phyloP scores from a whole-genome alignment of 30 jellyfish, hydroid and myxozoan genomes.

The Aurelia sp. region DNA sequence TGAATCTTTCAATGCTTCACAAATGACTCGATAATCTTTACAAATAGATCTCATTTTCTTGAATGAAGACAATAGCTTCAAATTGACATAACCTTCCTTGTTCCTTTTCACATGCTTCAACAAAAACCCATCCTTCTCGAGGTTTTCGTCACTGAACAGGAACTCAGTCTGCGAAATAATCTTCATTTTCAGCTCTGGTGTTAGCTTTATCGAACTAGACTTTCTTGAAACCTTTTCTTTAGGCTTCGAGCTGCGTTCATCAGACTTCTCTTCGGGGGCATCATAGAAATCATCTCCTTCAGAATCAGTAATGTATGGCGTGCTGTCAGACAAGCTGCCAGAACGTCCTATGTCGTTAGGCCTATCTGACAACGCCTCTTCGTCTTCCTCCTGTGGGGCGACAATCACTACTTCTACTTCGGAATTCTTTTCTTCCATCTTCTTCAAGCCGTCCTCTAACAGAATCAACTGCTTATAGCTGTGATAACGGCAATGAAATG shows the following conservation, averaged over 20 bases:
- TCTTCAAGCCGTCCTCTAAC: slow-evolving; percentile 1
- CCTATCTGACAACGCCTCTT: slow-evolving; percentile 52
- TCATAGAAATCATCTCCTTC: slow-evolving; percentile 77
- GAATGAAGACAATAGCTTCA: slow-evolving; percentile 91
- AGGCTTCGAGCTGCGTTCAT: slow-evolving; percentile 2
- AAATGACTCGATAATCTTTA: slow-evolving; percentile 88
- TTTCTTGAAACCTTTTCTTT: slow-evolving; percentile 48
- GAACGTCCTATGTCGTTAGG: slow-evolving; percentile 53
- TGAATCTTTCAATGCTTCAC: slow-evolving; percentile 88
- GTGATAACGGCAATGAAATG: slow-evolving; percentile 1
- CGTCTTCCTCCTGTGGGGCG: slow-evolving; percentile 62
- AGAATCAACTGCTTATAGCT: not conserved
- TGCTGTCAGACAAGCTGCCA: slow-evolving; percentile 77
- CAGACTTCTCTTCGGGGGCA: slow-evolving; percentile 35
- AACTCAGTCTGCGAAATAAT: slow-evolving; percentile 93
- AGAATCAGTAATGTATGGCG: slow-evolving; percentile 77
- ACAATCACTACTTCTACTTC: slow-evolving; percentile 57
- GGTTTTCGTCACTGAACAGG: slow-evolving; percentile 94
- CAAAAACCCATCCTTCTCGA: slow-evolving; percentile 92
- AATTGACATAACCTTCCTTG: slow-evolving; percentile 96
- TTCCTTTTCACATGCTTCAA: slow-evolving; percentile 96
- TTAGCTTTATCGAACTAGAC: slow-evolving; percentile 58
- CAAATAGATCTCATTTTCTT: slow-evolving; percentile 88
- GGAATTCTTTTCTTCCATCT: slow-evolving; percentile 47
- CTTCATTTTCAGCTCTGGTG: slow-evolving; percentile 76